A percentile compares a stretch with the other conserved stretches of the same genome.
These are phyloP conservation scores for Epinotia demarniana DNA, from an alignment of 2,888 invertebrate genomes.

Conservation along the genomic window DNA sequence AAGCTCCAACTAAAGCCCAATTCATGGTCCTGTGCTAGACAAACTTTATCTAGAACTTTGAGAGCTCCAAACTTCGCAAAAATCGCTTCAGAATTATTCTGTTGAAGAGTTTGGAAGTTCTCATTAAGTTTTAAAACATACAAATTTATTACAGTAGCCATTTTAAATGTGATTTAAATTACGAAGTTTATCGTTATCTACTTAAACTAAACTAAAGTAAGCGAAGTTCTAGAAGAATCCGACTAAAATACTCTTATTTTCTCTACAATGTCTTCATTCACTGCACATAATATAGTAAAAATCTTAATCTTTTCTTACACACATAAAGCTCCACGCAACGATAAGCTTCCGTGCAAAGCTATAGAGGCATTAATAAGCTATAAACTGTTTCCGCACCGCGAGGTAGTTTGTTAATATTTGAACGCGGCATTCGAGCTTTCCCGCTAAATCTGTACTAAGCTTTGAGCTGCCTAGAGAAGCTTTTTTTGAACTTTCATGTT, in stretches of 20 bases:
- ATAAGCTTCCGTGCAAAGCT: slow-evolving; percentile 37
- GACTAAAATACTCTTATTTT: neutral
- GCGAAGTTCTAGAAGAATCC: no score
- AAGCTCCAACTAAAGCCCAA: slow-evolving; percentile 5
- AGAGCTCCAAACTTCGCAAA: slow-evolving; percentile 24
- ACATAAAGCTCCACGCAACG: slow-evolving; percentile 26
- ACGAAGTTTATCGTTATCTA: neutral
- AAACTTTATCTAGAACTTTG: slow-evolving; percentile 32
- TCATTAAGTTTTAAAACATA: slow-evolving; percentile 30
- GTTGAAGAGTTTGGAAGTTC: slow-evolving; percentile 23
- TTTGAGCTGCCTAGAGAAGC: slow-evolving; percentile 8
- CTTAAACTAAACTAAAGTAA: neutral
- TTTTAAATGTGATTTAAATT: neutral
- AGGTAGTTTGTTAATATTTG: slow-evolving; percentile 39
- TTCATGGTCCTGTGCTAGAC: slow-evolving; percentile 13
- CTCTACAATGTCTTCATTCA: no score
- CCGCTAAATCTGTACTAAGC: slow-evolving; percentile 34
- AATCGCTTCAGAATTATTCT: slow-evolving; percentile 31
- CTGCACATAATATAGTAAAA: slow-evolving; percentile 9
- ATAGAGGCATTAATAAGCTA: slow-evolving; percentile 41
- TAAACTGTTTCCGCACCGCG: slow-evolving; percentile 40
- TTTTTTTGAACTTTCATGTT: slow-evolving; percentile 14
- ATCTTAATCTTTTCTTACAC: slow-evolving; percentile 20
- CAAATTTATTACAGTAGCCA: slow-evolving; percentile 15
- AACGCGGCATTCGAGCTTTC: slow-evolving; percentile 12